phyloP scores from a whole-genome alignment of 2,797 vertebrate genomes.

The Anas georgica region DNA sequence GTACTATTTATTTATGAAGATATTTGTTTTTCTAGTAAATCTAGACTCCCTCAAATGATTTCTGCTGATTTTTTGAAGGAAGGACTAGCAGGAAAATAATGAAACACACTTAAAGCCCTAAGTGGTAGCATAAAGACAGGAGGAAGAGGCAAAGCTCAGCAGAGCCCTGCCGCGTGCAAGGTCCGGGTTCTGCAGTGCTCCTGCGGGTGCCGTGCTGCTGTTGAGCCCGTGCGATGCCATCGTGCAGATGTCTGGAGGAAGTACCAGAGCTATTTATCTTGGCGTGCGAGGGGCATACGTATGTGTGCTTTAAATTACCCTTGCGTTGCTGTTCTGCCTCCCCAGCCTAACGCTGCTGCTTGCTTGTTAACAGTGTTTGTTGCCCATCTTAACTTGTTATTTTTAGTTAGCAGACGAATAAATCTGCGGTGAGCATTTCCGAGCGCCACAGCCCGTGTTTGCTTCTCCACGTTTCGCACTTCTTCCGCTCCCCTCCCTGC shows the following conservation, averaged over 20 bases:
- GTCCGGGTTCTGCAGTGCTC: not conserved
- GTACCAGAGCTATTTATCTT: not conserved
- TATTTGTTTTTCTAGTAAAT: conserved; percentile 9
- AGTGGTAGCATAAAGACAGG: not conserved
- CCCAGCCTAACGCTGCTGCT: not conserved
- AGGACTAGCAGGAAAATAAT: not conserved
- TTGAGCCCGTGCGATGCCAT: not conserved
- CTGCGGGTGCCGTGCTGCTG: not conserved
- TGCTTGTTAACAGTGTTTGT: not conserved
- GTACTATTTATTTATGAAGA: not conserved
- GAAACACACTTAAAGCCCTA: not conserved
- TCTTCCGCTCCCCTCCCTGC: accelerated
- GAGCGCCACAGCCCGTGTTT: not conserved
- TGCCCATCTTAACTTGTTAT: not conserved
- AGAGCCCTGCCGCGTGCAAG: not conserved
- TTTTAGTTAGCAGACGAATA: not conserved
- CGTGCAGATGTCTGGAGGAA: not conserved
- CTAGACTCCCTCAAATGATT: not conserved
- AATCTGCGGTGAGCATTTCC: not conserved
- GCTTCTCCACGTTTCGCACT: accelerated
- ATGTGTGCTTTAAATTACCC: not conserved
- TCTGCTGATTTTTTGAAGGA: not conserved
- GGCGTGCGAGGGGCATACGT: not conserved
- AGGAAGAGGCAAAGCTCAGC: not conserved
- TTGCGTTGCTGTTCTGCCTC: not conserved